A percentile compares a stretch with the other conserved stretches of the same genome.
Evolutionary conservation across 2,888 invertebrate species (phyloP).

Genomic region (Unio pictorum): DNA sequence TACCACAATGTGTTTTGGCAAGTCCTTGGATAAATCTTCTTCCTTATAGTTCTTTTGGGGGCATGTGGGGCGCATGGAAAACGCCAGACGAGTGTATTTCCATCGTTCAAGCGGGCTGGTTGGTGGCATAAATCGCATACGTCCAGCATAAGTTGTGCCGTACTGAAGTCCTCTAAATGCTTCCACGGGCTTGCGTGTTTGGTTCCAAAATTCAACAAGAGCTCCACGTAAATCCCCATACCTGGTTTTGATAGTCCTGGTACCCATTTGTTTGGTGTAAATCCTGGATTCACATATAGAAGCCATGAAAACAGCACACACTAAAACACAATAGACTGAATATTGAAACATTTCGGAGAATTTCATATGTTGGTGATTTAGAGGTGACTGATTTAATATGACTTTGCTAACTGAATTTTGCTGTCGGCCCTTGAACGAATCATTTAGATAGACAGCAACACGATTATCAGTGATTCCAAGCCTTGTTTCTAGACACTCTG

Average conservation of each 20-base stretch:
- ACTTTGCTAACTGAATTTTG: too few species aligned
- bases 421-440: too few species aligned
- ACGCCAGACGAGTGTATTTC: constrained; percentile 82
- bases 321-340: too few species aligned
- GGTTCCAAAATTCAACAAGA: constrained; percentile 34
- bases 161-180: constrained; percentile 92
- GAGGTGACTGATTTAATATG: too few species aligned
- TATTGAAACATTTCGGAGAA: too few species aligned
- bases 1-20: constrained; percentile 92
- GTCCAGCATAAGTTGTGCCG: constrained; percentile 90
- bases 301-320: too few species aligned
- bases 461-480: too few species aligned
- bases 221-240: constrained; percentile 87
- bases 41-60: constrained; percentile 85
- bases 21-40: constrained; percentile 79
- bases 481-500: too few species aligned
- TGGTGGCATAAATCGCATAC: constrained; percentile 94
- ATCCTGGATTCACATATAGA: too few species aligned
- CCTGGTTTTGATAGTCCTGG: constrained; percentile 81
- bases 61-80: constrained; percentile 85
- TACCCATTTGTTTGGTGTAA: constrained; percentile 12
- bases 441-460: too few species aligned
- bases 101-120: constrained; percentile 87
- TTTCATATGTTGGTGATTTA: too few species aligned
- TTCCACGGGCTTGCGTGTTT: constrained; percentile 79